phyloP scores from a whole-genome alignment of 2,888 invertebrate species.

The Tuta absoluta region DNA sequence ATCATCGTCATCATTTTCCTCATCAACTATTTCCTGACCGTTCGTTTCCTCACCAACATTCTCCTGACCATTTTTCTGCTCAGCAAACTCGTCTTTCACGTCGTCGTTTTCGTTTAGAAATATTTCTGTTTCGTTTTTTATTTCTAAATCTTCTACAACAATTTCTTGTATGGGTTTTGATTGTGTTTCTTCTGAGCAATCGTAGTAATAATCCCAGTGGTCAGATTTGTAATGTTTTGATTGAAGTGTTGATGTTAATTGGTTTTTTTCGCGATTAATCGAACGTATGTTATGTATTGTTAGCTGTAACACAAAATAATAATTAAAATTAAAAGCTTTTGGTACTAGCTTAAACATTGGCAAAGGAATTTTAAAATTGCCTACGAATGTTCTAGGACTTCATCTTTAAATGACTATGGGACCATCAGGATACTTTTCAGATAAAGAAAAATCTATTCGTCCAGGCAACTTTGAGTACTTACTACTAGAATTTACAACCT shows the following conservation, averaged over 20 bases:
- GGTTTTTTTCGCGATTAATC: constrained; percentile 51
- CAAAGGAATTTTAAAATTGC: too few species aligned
- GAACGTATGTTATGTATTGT: constrained; percentile 49
- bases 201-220: constrained; percentile 42
- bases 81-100: constrained; percentile 16
- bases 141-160: constrained; percentile 30
- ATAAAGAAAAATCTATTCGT: too few species aligned
- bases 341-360: too few species aligned
- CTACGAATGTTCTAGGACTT: too few species aligned
- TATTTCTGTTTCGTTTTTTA: constrained; percentile 28
- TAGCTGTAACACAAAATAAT: constrained; percentile 48
- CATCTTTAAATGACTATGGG: too few species aligned
- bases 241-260: constrained; percentile 42
- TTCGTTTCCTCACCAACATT: background rate
- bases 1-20: constrained; percentile 37
- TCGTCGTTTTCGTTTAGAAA: constrained; percentile 10
- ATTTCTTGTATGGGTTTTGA: constrained; percentile 15
- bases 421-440: too few species aligned
- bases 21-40: constrained; percentile 24
- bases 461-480: too few species aligned
- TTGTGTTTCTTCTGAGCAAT: constrained; percentile 27
- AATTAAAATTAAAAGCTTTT: too few species aligned
- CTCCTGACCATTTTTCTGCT: background rate
- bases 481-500: too few species aligned
- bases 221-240: constrained; percentile 40